A percentile compares a stretch with the other conserved stretches of the same genome.
Conservation (phyloP, 2,113 vertebrate genomes). For the Astur gentilis region DNA sequence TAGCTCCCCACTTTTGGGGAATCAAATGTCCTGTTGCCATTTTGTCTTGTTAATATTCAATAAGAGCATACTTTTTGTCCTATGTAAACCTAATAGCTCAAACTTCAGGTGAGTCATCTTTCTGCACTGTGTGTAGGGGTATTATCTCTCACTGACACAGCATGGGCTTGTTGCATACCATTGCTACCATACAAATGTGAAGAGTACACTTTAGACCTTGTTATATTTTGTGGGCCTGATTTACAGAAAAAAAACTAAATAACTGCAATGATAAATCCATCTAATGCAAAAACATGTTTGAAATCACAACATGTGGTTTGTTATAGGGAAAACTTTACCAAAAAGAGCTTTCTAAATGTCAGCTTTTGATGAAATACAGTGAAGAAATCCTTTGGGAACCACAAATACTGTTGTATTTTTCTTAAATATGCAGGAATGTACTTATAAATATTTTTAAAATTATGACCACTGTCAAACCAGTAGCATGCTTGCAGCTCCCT, state of each 20-base stretch:
- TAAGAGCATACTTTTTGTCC: background rate
- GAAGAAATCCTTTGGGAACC: background rate
- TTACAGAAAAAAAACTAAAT: background rate
- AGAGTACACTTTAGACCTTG: background rate
- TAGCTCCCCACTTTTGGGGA: background rate
- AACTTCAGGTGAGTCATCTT: background rate
- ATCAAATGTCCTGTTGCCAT: background rate
- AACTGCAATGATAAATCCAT: background rate
- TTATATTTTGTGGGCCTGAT: background rate
- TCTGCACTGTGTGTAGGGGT: background rate
- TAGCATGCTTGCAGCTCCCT: background rate
- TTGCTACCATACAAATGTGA: background rate
- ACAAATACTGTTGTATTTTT: background rate
- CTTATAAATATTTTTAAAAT: background rate
- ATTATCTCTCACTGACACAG: background rate
- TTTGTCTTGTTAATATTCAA: background rate
- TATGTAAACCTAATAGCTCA: background rate
- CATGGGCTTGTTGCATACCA: background rate
- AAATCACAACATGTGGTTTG: background rate
- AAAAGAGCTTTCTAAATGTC: background rate
- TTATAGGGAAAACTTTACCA: background rate
- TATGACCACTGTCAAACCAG: background rate
- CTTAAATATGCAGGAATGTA: background rate
- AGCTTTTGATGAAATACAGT: background rate
- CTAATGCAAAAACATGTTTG: background rate